Percentiles rank a stretch among this genome's conserved stretches.
These are phyloP conservation scores for Tapirus indicus DNA, from an alignment of 2,797 vertebrate genomes.

Conservation along the genomic window DNA sequence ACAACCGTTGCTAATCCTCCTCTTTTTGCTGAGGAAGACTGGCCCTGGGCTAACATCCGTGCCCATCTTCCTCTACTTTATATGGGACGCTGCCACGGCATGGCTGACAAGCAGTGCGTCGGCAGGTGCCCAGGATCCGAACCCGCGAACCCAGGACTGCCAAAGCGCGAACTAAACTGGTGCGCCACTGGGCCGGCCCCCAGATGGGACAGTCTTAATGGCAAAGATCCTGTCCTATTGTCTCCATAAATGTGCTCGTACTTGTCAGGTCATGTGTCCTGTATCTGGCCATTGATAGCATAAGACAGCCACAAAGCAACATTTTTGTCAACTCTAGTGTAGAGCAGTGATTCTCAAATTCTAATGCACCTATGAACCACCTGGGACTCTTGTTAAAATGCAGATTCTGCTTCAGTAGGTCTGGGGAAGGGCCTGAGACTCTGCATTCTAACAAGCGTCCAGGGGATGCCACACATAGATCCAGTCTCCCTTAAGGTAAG, in stretches of 20 bases:
- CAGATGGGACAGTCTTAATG: neutral
- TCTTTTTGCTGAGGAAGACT: too few species aligned
- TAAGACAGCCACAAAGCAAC: neutral
- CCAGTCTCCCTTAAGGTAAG: constrained; percentile 24
- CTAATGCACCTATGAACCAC: neutral
- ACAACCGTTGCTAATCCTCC: too few species aligned
- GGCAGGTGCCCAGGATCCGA: too few species aligned
- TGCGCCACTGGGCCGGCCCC: too few species aligned
- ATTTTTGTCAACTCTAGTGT: constrained; percentile 26
- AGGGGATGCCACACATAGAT: neutral
- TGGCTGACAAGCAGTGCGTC: too few species aligned
- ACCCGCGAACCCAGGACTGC: too few species aligned
- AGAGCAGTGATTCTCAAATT: constrained; percentile 33
- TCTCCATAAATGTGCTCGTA: neutral
- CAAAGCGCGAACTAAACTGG: too few species aligned
- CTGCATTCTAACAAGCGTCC: neutral
- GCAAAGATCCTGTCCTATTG: neutral
- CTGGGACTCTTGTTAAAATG: neutral
- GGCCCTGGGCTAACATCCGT: too few species aligned
- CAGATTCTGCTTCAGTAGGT: constrained; percentile 39
- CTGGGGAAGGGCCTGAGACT: neutral
- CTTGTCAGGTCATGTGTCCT: neutral
- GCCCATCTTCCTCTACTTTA: too few species aligned
- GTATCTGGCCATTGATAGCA: neutral
- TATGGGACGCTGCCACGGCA: too few species aligned